phyloP scores from a whole-genome alignment of 2,888 invertebrate species.

The Melieria picta region DNA sequence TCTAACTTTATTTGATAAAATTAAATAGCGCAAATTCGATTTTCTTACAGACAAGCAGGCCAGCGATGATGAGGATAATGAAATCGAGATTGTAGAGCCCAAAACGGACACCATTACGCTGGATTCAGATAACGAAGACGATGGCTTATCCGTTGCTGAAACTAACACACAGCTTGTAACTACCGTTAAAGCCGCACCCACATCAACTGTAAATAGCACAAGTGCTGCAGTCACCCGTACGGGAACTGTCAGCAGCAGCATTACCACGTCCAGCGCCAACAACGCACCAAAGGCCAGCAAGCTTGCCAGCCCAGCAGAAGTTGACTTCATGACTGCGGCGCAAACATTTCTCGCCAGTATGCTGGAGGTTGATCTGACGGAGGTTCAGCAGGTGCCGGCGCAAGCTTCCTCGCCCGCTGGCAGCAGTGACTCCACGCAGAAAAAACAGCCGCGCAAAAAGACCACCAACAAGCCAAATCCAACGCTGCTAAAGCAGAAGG shows the following conservation, averaged over 20 bases:
- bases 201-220: conserved; percentile 20
- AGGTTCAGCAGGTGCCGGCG: conserved; percentile 37
- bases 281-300: neutral
- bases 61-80: conserved; percentile 64
- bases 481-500: conserved; percentile 57
- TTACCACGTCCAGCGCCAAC: neutral
- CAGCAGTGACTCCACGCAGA: conserved; percentile 20
- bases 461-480: conserved; percentile 64
- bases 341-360: conserved; percentile 60
- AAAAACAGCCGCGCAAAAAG: conserved; percentile 64
- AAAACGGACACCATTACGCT: conserved; percentile 64
- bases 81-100: conserved; percentile 65
- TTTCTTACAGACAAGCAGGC: conserved; percentile 61
- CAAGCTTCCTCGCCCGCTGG: conserved; percentile 4
- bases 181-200: conserved; percentile 32
- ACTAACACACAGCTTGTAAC: neutral
- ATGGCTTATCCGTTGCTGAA: conserved; percentile 31
- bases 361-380: conserved; percentile 61
- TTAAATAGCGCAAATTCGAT: neutral
- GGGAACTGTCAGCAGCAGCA: neutral
- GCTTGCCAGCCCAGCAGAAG: conserved; percentile 24
- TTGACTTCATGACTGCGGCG: conserved; percentile 44
- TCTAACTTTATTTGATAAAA: too few species aligned
- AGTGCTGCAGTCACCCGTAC: conserved; percentile 9
- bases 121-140: conserved; percentile 64